A percentile compares a stretch with the other conserved stretches of the same genome.
phyloP scores from a whole-genome alignment of 2,888 invertebrate species.

The Sinopyrophorus schimmeli region DNA sequence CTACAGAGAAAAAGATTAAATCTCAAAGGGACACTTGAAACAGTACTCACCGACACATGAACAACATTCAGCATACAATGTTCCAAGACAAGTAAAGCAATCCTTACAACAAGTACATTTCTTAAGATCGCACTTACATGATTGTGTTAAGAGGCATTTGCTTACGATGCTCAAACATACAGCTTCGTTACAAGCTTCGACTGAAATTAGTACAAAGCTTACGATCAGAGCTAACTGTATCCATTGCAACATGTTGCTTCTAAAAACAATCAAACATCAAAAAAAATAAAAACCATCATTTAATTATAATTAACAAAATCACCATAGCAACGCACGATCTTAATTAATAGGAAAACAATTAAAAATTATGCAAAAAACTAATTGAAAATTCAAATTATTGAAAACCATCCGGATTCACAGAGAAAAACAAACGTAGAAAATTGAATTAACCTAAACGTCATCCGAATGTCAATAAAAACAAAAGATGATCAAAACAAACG shows the following conservation, averaged over 20 bases:
- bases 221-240: slow-evolving; percentile 23
- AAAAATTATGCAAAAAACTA: too few species aligned
- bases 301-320: too few species aligned
- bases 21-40: slow-evolving; percentile 2
- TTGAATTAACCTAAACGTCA: too few species aligned
- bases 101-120: slow-evolving; percentile 95
- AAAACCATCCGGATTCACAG: too few species aligned
- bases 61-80: slow-evolving; percentile 91
- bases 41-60: slow-evolving; percentile 89
- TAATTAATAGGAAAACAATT: too few species aligned
- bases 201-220: slow-evolving; percentile 31
- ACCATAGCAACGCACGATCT: too few species aligned
- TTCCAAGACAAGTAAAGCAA: slow-evolving; percentile 86
- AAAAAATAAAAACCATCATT: too few species aligned
- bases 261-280: too few species aligned
- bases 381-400: too few species aligned
- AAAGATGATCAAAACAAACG: too few species aligned
- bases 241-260: slow-evolving; percentile 35
- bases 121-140: slow-evolving; percentile 92
- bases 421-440: too few species aligned
- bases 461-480: too few species aligned
- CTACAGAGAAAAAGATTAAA: slow-evolving; percentile 58
- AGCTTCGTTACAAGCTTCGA: slow-evolving; percentile 81
- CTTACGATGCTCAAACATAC: slow-evolving; percentile 95
- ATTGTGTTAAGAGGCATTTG: slow-evolving; percentile 94